Conservation (phyloP, 1,140 invertebrate genomes). For the Trachymyrmex septentrionalis region DNA sequence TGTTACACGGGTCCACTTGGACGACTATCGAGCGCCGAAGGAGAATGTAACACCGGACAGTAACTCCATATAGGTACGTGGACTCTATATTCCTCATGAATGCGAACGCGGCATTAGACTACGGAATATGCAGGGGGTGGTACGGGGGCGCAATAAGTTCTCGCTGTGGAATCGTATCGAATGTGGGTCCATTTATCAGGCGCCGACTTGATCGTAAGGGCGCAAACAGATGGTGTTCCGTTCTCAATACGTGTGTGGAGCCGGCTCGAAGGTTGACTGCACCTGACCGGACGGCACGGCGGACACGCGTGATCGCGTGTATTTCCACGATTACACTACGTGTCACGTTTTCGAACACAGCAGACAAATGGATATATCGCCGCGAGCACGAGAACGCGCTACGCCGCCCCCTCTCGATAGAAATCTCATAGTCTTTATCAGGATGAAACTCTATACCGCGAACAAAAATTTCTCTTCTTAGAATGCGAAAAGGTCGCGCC, state of each 20-base stretch:
- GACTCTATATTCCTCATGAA: slow-evolving; percentile 28
- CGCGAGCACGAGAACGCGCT: slow-evolving; percentile 34
- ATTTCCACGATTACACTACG: slow-evolving; percentile 57
- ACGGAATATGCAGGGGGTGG: slow-evolving; percentile 31
- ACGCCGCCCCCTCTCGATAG: slow-evolving; percentile 38
- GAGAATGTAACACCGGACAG: slow-evolving; percentile 2
- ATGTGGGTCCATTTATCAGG: slow-evolving; percentile 51
- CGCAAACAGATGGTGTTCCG: slow-evolving; percentile 62
- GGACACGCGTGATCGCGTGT: slow-evolving; percentile 70
- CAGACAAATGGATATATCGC: slow-evolving; percentile 64
- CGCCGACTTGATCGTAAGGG: slow-evolving; percentile 48
- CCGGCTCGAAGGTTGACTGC: slow-evolving; percentile 44
- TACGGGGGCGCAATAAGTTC: slow-evolving; percentile 32
- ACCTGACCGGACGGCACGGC: slow-evolving; percentile 20
- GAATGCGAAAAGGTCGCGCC: not conserved
- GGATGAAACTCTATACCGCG: not conserved
- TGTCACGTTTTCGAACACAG: slow-evolving; percentile 57
- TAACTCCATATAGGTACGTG: not conserved
- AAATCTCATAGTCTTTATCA: slow-evolving; percentile 63
- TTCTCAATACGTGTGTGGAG: slow-evolving; percentile 18
- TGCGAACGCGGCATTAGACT: slow-evolving; percentile 34
- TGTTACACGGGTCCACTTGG: slow-evolving; percentile 20
- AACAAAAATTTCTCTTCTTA: slow-evolving; percentile 43
- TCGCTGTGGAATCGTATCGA: slow-evolving; percentile 53
- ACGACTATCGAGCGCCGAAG: slow-evolving; percentile 19